A percentile compares a stretch with the other conserved stretches of the same genome.
phyloP scores from a whole-genome alignment of 1,140 invertebrate species.

The Diuraphis noxia region DNA sequence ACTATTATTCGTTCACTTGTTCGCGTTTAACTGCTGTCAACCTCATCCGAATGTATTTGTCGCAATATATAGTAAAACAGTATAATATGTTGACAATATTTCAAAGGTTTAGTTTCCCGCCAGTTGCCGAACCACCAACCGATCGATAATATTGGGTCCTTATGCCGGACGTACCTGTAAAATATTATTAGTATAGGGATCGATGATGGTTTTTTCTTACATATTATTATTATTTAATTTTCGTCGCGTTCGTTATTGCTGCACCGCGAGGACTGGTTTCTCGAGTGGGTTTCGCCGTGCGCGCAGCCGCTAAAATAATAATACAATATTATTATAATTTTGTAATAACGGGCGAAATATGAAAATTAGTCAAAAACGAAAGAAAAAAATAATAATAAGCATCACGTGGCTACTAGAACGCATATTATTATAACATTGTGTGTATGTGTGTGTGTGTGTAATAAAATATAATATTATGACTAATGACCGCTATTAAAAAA shows the following conservation, averaged over 20 bases:
- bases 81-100: too few species aligned
- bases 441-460: neutral
- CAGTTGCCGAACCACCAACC: neutral
- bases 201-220: neutral
- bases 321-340: neutral
- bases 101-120: neutral
- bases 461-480: constrained; percentile 43
- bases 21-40: too few species aligned
- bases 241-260: neutral
- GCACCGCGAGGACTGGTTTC: constrained; percentile 14
- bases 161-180: neutral
- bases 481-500: constrained; percentile 46
- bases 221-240: neutral
- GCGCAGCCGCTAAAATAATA: neutral
- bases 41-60: too few species aligned
- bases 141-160: neutral
- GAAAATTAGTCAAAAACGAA: neutral
- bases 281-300: neutral
- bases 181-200: neutral
- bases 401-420: constrained; percentile 44
- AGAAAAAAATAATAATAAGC: constrained; percentile 14
- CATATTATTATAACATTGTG: constrained; percentile 7
- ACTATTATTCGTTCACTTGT: too few species aligned
- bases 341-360: constrained; percentile 15
- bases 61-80: too few species aligned